These are phyloP conservation scores for Rana temporaria DNA, from an alignment of 2,113 vertebrate genomes.

Conservation along the genomic window DNA sequence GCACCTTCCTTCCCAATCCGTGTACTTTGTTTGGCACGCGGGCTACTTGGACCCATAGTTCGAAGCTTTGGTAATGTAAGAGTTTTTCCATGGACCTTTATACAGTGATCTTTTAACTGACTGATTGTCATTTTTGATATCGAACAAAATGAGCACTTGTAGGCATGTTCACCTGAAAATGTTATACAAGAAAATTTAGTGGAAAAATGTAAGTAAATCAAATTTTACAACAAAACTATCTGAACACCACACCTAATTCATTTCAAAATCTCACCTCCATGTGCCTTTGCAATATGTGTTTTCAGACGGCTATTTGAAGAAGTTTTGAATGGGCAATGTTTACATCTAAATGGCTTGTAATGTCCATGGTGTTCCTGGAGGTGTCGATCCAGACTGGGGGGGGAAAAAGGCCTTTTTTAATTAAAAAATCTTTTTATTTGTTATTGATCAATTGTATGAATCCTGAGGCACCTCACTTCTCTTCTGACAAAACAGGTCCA, in stretches of 20 bases:
- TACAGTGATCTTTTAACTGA: constrained; percentile 95
- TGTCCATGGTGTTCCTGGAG: constrained; percentile 97
- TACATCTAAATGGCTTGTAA: constrained; percentile 97
- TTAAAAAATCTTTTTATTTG: too few species aligned
- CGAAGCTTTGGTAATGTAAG: constrained; percentile 90
- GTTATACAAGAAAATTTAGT: constrained; percentile 36
- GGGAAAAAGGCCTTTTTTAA: background rate
- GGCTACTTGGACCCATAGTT: constrained; percentile 83
- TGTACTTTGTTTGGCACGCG: constrained; percentile 78
- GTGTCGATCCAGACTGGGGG: constrained; percentile 88
- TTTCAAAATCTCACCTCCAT: constrained; percentile 82
- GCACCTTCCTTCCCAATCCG: constrained; percentile 69
- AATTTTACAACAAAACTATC: background rate
- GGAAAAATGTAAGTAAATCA: background rate
- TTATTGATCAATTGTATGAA: too few species aligned
- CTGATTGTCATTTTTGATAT: constrained; percentile 97
- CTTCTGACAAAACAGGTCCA: too few species aligned
- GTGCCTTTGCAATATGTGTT: constrained; percentile 94
- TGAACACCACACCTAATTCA: background rate
- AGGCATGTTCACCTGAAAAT: constrained; percentile 90
- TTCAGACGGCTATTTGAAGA: constrained; percentile 95
- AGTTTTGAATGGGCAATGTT: constrained; percentile 97
- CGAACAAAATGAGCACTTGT: constrained; percentile 93
- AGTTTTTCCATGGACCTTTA: constrained; percentile 91
- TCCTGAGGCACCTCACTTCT: too few species aligned